These are phyloP conservation scores for Pelobates fuscus DNA, from an alignment of 2,113 vertebrate species.

Conservation along the genomic window DNA sequence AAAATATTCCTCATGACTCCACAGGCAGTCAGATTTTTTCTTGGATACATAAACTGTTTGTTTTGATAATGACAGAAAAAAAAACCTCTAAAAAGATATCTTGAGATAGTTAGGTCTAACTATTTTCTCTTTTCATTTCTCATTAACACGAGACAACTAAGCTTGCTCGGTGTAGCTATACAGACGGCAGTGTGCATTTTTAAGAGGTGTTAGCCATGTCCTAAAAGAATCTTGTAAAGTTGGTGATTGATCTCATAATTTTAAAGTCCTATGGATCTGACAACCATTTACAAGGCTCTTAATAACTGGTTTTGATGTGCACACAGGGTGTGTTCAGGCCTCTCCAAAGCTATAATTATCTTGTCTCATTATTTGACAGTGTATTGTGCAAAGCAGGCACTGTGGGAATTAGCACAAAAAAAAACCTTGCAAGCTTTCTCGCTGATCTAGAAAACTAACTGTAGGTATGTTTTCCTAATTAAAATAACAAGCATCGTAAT, in stretches of 20 bases:
- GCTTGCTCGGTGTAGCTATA: background rate
- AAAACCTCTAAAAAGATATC: too few species aligned
- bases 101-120: conserved; percentile 14
- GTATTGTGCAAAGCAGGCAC: conserved; percentile 65
- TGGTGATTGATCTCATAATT: conserved; percentile 62
- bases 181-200: conserved; percentile 28
- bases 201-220: conserved; percentile 50
- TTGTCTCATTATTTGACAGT: conserved; percentile 68
- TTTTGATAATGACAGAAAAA: too few species aligned
- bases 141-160: conserved; percentile 37
- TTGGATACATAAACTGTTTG: too few species aligned
- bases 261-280: conserved; percentile 63
- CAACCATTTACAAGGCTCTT: conserved; percentile 70
- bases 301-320: conserved; percentile 68
- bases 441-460: conserved; percentile 54
- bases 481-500: conserved; percentile 60
- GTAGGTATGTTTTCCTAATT: conserved; percentile 61
- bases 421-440: conserved; percentile 52
- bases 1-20: too few species aligned
- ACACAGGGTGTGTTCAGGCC: conserved; percentile 60
- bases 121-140: conserved; percentile 23
- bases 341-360: conserved; percentile 72
- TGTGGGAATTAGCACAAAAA: conserved; percentile 61
- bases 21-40: too few species aligned
- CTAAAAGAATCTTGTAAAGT: conserved; percentile 54